phyloP scores from a whole-genome alignment of 2,888 invertebrate genomes.

The Mimas tiliae region DNA sequence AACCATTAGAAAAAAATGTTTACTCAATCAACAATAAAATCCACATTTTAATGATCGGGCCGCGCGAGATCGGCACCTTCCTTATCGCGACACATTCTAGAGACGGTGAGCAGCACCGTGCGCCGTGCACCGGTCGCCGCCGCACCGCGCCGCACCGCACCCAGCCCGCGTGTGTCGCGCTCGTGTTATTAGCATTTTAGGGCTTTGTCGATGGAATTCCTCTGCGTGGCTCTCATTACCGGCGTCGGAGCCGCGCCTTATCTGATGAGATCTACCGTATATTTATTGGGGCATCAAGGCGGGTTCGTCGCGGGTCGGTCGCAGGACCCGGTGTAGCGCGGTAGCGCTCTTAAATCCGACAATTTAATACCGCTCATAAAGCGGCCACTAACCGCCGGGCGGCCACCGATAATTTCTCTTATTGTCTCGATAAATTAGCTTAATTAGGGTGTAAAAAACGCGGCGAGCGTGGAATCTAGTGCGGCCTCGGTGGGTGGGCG shows the following conservation, averaged over 20 bases:
- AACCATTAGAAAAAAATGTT: constrained; percentile 44
- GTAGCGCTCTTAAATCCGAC: constrained; percentile 75
- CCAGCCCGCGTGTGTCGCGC: constrained; percentile 39
- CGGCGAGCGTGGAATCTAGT: constrained; percentile 75
- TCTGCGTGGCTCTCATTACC: constrained; percentile 57
- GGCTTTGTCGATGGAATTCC: constrained; percentile 61
- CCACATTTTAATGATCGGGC: constrained; percentile 59
- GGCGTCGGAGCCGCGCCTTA: constrained; percentile 54
- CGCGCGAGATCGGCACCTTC: constrained; percentile 60
- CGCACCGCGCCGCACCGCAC: background rate
- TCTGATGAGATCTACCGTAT: constrained; percentile 72
- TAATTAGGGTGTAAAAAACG: constrained; percentile 83
- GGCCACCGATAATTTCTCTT: constrained; percentile 74
- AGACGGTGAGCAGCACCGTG: constrained; percentile 11
- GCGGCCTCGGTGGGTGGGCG: constrained; percentile 74
- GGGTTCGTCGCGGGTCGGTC: constrained; percentile 35
- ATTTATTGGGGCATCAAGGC: constrained; percentile 74
- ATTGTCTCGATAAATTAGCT: constrained; percentile 83
- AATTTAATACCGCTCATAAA: constrained; percentile 79
- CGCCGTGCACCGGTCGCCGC: constrained; percentile 21
- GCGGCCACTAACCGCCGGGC: constrained; percentile 61
- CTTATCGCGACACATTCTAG: constrained; percentile 46
- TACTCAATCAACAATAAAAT: constrained; percentile 62
- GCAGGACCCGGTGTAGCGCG: constrained; percentile 66
- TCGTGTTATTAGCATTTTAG: constrained; percentile 63